Evolutionary conservation across 2,888 invertebrate genomes (phyloP).

Genomic region (Gasteruption jaculator): DNA sequence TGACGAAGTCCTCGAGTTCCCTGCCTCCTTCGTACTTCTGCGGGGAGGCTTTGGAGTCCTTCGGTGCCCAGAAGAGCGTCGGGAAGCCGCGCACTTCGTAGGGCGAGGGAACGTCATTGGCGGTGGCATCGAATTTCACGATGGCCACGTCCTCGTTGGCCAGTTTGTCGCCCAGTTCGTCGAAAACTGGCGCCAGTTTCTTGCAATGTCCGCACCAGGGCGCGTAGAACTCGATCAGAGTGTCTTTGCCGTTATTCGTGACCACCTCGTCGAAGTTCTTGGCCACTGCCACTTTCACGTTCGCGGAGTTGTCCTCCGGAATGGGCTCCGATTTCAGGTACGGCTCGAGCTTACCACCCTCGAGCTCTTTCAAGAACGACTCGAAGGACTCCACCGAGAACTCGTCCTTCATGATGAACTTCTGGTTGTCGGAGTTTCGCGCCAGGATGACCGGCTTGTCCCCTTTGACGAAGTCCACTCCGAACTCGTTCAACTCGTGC

Average conservation of each 20-base stretch:
- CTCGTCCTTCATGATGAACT: conserved; percentile 84
- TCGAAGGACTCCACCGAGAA: conserved; percentile 87
- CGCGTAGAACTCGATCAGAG: conserved; percentile 96
- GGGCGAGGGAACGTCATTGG: conserved; percentile 90
- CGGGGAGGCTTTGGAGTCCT: conserved; percentile 72
- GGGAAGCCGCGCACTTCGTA: conserved; percentile 97
- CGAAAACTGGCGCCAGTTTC: conserved; percentile 87
- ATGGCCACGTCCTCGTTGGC: conserved; percentile 83
- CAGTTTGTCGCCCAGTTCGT: conserved; percentile 87
- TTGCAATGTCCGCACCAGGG: conserved; percentile 99
- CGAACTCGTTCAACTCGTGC: conserved; percentile 91
- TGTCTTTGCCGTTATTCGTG: conserved; percentile 85
- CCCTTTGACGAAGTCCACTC: conserved; percentile 78
- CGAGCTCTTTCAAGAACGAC: conserved; percentile 77
- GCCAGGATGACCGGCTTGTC: conserved; percentile 89
- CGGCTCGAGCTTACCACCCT: conserved; percentile 79
- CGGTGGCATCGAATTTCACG: conserved; percentile 97
- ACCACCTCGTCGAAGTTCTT: conserved; percentile 96
- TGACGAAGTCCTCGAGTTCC: conserved; percentile 88
- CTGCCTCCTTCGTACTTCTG: conserved; percentile 91
- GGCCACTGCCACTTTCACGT: conserved; percentile 87
- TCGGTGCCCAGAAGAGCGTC: conserved; percentile 93
- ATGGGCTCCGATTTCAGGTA: conserved; percentile 93
- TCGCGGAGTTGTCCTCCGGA: conserved; percentile 79
- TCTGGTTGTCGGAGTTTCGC: conserved; percentile 77